Percentiles rank a stretch among this genome's conserved stretches.
Conservation (phyloP, 2,888 invertebrate species). For the Metallyticus violacea region DNA sequence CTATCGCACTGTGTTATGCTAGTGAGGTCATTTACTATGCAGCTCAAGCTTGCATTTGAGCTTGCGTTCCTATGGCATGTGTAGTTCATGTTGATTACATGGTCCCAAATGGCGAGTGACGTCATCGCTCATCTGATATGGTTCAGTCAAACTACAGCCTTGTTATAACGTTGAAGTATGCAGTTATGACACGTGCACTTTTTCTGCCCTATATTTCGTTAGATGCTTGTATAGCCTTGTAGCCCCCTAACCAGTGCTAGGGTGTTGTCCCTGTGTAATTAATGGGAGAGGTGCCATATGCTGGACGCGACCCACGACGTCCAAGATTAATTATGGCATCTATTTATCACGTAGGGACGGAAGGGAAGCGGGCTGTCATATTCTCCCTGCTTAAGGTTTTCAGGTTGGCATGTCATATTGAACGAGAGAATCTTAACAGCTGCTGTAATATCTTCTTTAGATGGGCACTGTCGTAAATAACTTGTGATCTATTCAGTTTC, state of each 20-base stretch:
- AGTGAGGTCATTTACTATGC: no score
- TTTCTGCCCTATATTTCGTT: not conserved
- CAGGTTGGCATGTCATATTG: not conserved
- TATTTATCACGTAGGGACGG: conserved; percentile 21
- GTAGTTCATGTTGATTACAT: no score
- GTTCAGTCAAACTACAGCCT: no score
- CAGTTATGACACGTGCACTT: not conserved
- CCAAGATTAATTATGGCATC: conserved; percentile 23
- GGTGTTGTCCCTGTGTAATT: not conserved
- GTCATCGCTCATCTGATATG: not conserved
- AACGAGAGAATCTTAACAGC: not conserved
- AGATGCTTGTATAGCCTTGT: not conserved
- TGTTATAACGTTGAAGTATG: not conserved
- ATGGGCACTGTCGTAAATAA: no score
- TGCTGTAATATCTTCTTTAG: no score
- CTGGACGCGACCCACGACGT: not conserved
- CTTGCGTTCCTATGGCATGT: no score
- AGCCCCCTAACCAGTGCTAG: not conserved
- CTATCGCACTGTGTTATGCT: no score
- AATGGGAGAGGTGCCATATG: conserved; percentile 3
- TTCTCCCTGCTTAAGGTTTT: not conserved
- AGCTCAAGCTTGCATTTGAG: no score
- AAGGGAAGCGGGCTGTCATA: not conserved
- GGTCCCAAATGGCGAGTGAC: no score
- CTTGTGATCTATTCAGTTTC: no score